Evolutionary conservation across 2,888 invertebrate genomes (phyloP).

Genomic region (Acrobasis consociella): DNA sequence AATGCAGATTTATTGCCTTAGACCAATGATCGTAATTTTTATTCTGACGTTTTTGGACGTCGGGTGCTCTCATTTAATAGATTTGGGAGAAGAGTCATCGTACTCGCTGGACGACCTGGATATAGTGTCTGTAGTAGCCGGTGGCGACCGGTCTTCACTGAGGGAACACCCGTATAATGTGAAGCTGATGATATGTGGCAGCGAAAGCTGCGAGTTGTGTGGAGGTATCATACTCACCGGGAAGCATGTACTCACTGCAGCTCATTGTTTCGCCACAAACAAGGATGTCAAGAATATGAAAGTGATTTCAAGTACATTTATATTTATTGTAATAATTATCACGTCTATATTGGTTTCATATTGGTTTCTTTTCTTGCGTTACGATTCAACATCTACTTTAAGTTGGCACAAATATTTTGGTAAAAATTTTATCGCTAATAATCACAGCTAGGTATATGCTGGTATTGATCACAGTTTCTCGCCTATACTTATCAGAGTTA

Average conservation of each 20-base stretch:
- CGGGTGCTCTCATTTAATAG: conserved; percentile 37
- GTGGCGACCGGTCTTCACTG: conserved; percentile 35
- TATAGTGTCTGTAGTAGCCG: conserved; percentile 38
- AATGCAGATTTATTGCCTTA: neutral
- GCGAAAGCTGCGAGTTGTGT: conserved; percentile 42
- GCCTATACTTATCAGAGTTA: too few species aligned
- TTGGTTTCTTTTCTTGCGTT: neutral
- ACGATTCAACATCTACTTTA: too few species aligned
- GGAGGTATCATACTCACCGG: conserved; percentile 45
- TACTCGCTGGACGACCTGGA: conserved; percentile 26
- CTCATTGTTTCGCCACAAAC: conserved; percentile 51
- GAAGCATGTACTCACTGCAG: conserved; percentile 48
- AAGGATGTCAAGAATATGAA: conserved; percentile 45
- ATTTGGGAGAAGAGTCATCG: conserved; percentile 42
- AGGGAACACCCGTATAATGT: conserved; percentile 42
- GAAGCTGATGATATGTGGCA: conserved; percentile 43
- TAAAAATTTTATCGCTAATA: neutral
- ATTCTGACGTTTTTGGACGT: neutral
- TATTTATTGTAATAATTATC: neutral
- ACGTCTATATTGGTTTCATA: conserved; percentile 23
- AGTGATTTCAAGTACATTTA: conserved; percentile 41
- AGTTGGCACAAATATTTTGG: neutral
- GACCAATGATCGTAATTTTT: neutral
- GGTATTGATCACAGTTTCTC: too few species aligned
- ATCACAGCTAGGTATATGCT: too few species aligned